Conservation (phyloP, 2,888 invertebrate species). For the Rotaria macrura region DNA sequence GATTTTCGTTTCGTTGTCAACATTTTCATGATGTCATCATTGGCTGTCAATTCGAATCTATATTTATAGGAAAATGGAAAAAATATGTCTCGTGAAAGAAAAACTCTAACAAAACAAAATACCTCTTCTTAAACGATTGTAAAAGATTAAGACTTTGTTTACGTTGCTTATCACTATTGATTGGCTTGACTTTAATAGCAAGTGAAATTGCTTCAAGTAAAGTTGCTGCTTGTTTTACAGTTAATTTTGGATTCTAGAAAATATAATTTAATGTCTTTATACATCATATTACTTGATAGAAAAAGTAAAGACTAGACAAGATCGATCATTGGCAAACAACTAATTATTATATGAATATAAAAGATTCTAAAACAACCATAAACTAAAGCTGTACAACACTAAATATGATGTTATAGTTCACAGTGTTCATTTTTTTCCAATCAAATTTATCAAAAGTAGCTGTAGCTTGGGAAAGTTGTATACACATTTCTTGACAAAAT, state of each 20-base stretch:
- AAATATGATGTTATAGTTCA: too few relatives aligned
- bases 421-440: too few relatives aligned
- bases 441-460: too few relatives aligned
- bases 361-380: too few relatives aligned
- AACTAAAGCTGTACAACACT: too few relatives aligned
- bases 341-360: too few relatives aligned
- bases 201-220: not conserved
- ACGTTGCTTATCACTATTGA: not conserved
- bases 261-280: not conserved
- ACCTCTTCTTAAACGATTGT: constrained; percentile 9
- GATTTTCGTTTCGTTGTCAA: not conserved
- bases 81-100: not conserved
- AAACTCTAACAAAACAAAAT: not conserved
- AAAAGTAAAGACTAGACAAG: too few relatives aligned
- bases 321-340: too few relatives aligned
- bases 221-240: not conserved
- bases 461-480: too few relatives aligned
- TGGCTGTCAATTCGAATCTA: not conserved
- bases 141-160: not conserved
- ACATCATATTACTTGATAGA: too few relatives aligned
- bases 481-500: too few relatives aligned
- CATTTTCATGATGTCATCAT: not conserved
- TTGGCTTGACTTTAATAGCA: not conserved
- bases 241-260: constrained; percentile 1
- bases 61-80: not conserved